Evolutionary conservation across 2,797 vertebrate genomes (phyloP).

Genomic region (Rhynchotus rufescens): DNA sequence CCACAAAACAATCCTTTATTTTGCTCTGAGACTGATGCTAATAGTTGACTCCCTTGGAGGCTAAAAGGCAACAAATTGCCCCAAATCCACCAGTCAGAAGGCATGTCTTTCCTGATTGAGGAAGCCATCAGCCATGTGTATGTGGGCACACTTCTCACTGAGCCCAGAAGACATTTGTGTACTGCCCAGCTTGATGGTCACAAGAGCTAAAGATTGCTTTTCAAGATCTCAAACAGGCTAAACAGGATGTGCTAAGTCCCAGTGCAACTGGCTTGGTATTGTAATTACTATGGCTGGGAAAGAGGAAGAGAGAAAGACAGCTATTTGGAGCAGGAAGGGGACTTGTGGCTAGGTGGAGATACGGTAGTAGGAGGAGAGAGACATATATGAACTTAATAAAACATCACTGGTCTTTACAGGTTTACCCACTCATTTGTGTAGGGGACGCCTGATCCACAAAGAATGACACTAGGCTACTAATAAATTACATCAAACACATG

Average conservation of each 20-base stretch:
- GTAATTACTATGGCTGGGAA: background rate
- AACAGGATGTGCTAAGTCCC: conserved; percentile 28
- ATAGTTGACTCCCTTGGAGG: background rate
- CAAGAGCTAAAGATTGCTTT: background rate
- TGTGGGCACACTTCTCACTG: background rate
- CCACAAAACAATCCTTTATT: background rate
- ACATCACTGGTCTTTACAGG: background rate
- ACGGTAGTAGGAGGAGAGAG: background rate
- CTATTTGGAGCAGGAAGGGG: background rate
- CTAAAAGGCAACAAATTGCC: background rate
- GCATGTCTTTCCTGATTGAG: background rate
- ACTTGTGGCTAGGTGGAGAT: background rate
- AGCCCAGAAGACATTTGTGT: background rate
- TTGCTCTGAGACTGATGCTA: background rate
- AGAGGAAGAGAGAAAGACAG: conserved; percentile 6
- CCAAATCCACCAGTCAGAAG: background rate
- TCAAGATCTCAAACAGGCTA: conserved; percentile 39
- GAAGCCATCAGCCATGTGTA: background rate
- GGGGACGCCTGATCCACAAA: background rate
- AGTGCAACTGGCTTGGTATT: conserved; percentile 5
- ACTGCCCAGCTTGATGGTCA: background rate
- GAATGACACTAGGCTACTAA: background rate
- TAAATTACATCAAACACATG: background rate
- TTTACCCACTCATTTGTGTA: background rate
- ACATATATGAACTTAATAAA: background rate